A percentile compares a stretch with the other conserved stretches of the same genome.
Conservation (phyloP, 2,113 vertebrate genomes). For the Emydura subglobosa region DNA sequence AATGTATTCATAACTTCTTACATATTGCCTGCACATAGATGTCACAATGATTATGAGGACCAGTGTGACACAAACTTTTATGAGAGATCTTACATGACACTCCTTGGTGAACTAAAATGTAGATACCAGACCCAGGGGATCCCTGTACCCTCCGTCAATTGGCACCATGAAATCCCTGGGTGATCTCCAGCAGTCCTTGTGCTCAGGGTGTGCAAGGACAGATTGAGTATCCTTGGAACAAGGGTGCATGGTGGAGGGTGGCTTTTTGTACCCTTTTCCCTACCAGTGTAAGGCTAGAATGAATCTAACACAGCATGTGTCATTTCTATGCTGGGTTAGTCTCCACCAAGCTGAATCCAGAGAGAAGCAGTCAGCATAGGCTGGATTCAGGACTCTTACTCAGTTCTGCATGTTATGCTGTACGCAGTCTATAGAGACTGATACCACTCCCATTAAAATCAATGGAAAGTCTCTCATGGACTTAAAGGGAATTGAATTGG, state of each 20-base stretch:
- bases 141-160: too few relatives aligned
- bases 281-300: not conserved
- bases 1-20: too few relatives aligned
- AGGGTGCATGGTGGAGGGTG: too few relatives aligned
- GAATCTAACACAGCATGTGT: not conserved
- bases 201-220: not conserved
- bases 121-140: too few relatives aligned
- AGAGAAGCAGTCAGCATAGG: not conserved
- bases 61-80: too few relatives aligned
- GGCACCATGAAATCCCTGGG: too few relatives aligned
- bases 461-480: not conserved
- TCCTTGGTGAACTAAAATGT: too few relatives aligned
- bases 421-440: not conserved
- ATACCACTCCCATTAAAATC: not conserved
- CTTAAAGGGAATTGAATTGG: not conserved
- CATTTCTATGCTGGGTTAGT: not conserved
- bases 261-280: not conserved
- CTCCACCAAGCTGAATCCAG: not conserved
- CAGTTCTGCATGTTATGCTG: not conserved
- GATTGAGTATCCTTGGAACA: not conserved
- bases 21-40: too few relatives aligned
- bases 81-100: too few relatives aligned
- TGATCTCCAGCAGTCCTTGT: not conserved
- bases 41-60: too few relatives aligned
- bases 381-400: not conserved